phyloP scores from a whole-genome alignment of 2,113 vertebrate species.

The Grallaria varia region DNA sequence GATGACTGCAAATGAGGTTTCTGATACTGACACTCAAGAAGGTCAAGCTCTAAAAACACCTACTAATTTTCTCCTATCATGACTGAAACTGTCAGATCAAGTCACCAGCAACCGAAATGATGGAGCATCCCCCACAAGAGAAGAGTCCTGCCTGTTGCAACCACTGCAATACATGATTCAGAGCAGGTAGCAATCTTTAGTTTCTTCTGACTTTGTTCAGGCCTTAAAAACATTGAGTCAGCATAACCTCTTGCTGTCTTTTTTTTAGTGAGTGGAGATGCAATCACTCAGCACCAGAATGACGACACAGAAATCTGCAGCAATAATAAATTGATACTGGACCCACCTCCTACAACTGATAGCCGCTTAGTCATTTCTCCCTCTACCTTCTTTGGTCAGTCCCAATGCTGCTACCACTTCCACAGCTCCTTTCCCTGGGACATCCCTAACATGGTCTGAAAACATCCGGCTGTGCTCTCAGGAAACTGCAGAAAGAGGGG shows the following conservation, averaged over 20 bases:
- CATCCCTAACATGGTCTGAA: background rate
- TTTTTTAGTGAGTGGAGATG: background rate
- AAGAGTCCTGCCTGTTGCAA: background rate
- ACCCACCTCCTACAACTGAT: background rate
- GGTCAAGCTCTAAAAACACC: background rate
- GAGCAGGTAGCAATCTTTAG: background rate
- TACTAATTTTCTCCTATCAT: background rate
- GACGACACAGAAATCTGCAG: constrained; percentile 9
- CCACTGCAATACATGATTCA: background rate
- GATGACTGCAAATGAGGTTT: background rate
- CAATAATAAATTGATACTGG: background rate
- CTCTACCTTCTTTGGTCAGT: background rate
- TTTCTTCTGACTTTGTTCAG: constrained; percentile 7
- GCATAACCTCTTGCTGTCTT: background rate
- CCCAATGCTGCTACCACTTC: background rate
- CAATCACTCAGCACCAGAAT: background rate
- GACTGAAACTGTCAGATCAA: background rate
- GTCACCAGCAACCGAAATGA: background rate
- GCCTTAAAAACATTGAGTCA: constrained; percentile 22
- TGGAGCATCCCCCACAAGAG: background rate
- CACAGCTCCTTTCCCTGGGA: background rate
- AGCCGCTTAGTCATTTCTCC: background rate
- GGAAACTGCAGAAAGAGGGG: background rate
- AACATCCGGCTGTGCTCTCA: background rate
- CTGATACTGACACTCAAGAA: background rate